A percentile compares a stretch with the other conserved stretches of the same genome.
phyloP scores from a whole-genome alignment of 2,113 vertebrate genomes.

The Centropristis striata region DNA sequence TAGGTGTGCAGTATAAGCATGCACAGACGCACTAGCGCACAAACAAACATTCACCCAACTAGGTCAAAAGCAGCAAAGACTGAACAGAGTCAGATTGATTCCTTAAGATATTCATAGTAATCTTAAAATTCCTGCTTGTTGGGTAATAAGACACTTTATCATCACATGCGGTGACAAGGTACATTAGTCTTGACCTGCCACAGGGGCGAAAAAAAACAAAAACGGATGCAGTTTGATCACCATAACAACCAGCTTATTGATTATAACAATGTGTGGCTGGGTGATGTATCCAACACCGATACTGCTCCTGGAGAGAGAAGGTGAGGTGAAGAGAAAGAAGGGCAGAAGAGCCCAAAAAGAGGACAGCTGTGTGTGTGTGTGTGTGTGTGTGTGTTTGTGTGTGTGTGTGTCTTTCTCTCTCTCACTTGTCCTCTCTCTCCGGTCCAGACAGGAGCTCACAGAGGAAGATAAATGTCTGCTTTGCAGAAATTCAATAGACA shows the following conservation, averaged over 20 bases:
- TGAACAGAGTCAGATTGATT: constrained; percentile 65
- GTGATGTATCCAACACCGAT: constrained; percentile 34
- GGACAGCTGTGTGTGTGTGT: not conserved
- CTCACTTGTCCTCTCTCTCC: constrained; percentile 20
- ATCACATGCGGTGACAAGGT: constrained; percentile 66
- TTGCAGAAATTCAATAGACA: constrained; percentile 61
- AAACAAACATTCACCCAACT: constrained; percentile 46
- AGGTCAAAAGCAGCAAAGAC: constrained; percentile 56
- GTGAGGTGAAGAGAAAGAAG: constrained; percentile 9
- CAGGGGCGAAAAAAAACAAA: constrained; percentile 20
- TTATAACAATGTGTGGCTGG: constrained; percentile 51
- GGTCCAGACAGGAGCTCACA: constrained; percentile 19
- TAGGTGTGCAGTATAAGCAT: not conserved
- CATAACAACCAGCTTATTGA: constrained; percentile 77
- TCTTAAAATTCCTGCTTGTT: constrained; percentile 74
- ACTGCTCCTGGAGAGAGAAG: constrained; percentile 23
- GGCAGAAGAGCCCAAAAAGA: not conserved
- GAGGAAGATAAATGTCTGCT: constrained; percentile 64
- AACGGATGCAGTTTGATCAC: constrained; percentile 69
- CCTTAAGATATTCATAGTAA: constrained; percentile 74
- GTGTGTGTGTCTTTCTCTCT: not conserved
- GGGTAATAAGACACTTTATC: constrained; percentile 79
- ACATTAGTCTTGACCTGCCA: constrained; percentile 74
- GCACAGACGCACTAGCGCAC: not conserved
- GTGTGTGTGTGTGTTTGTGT: constrained; percentile 1